A percentile compares a stretch with the other conserved stretches of the same genome.
These are phyloP conservation scores for Vannuccia rotundouncinata DNA, from an alignment of 2,888 invertebrate species.

Conservation along the genomic window DNA sequence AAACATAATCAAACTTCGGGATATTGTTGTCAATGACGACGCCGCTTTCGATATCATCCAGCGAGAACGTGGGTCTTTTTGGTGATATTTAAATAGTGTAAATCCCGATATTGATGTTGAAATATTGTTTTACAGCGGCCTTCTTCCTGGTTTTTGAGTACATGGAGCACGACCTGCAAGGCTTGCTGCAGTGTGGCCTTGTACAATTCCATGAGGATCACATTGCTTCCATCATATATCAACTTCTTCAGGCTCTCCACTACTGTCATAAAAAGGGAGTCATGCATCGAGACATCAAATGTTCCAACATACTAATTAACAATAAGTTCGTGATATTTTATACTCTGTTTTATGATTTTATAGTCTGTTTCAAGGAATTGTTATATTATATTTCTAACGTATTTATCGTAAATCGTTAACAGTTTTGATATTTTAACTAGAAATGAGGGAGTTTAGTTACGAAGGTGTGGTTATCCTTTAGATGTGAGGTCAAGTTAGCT, in stretches of 20 bases:
- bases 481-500: conserved; percentile 96
- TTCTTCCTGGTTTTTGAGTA: conserved; percentile 99
- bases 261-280: conserved; percentile 98
- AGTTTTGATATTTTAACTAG: too few species aligned
- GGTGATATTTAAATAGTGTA: too few species aligned
- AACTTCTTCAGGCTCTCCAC: conserved; percentile 84
- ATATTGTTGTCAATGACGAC: conserved; percentile 96
- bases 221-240: conserved; percentile 94
- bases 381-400: too few species aligned
- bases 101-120: too few species aligned
- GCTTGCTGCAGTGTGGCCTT: conserved; percentile 88
- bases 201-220: conserved; percentile 88
- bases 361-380: too few species aligned
- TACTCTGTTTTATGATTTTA: too few species aligned
- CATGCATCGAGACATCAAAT: conserved; percentile 96
- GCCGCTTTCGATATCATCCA: conserved; percentile 75
- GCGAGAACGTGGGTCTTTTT: conserved; percentile 50
- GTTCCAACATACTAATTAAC: conserved; percentile 97
- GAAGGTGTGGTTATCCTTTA: conserved; percentile 57
- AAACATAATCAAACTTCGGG: conserved; percentile 89
- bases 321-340: too few species aligned
- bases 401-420: too few species aligned
- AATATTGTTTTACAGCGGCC: conserved; percentile 74
- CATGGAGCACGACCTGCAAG: conserved; percentile 99
- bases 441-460: too few species aligned